phyloP scores from a whole-genome alignment of 2,888 invertebrate species.

The Drosophila diplacantha region DNA sequence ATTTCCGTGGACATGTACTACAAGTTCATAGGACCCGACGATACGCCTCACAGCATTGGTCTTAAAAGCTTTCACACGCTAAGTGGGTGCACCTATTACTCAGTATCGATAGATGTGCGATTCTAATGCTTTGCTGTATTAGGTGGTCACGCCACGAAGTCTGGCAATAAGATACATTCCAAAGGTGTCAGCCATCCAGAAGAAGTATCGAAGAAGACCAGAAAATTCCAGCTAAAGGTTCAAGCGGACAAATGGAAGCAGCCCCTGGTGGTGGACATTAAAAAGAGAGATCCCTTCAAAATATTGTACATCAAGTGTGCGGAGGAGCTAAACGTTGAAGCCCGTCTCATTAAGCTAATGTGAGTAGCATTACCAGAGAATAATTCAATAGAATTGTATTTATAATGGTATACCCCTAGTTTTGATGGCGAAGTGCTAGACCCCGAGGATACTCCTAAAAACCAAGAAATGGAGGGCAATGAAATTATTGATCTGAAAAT shows the following conservation, averaged over 20 bases:
- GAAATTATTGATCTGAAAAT: conserved; percentile 70
- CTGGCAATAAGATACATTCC: conserved; percentile 3
- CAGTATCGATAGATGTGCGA: neutral
- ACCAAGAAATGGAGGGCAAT: conserved; percentile 74
- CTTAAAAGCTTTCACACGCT: conserved; percentile 70
- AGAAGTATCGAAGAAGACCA: conserved; percentile 29
- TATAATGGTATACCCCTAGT: conserved; percentile 38
- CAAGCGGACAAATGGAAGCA: conserved; percentile 71
- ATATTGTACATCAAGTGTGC: conserved; percentile 72
- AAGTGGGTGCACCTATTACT: conserved; percentile 49
- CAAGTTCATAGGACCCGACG: conserved; percentile 58
- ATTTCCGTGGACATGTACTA: conserved; percentile 68
- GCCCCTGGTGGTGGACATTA: conserved; percentile 64
- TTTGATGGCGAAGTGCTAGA: conserved; percentile 75
- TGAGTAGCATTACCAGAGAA: conserved; percentile 25
- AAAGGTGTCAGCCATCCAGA: conserved; percentile 27
- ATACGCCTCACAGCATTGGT: conserved; percentile 70
- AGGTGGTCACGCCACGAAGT: conserved; percentile 64
- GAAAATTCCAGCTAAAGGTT: conserved; percentile 70
- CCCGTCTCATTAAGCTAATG: conserved; percentile 47
- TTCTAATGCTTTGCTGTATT: neutral
- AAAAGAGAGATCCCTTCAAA: conserved; percentile 66
- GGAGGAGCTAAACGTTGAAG: conserved; percentile 68
- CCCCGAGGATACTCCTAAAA: conserved; percentile 65
- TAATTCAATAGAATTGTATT: too few species aligned